phyloP scores from a whole-genome alignment of 2,797 vertebrate species.

The Chrosomus eos region DNA sequence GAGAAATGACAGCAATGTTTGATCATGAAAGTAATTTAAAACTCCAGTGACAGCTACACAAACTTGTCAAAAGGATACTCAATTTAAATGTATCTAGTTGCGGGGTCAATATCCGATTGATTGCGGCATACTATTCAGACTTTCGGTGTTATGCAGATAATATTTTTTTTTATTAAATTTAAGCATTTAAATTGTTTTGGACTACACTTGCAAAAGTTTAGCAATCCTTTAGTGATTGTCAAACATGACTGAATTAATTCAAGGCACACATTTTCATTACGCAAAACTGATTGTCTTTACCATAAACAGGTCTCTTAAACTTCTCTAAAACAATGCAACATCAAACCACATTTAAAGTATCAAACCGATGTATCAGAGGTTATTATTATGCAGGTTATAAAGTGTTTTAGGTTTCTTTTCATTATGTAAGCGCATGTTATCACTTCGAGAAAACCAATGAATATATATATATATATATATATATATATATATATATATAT shows the following conservation, averaged over 20 bases:
- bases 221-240: background rate
- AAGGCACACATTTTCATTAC: background rate
- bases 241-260: background rate
- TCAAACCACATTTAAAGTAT: background rate
- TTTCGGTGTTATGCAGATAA: background rate
- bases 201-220: background rate
- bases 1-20: background rate
- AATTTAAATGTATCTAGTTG: background rate
- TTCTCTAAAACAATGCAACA: background rate
- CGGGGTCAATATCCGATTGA: background rate
- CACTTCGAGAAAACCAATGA: background rate
- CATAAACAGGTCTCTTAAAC: background rate
- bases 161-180: background rate
- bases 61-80: background rate
- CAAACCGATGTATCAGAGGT: background rate
- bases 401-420: background rate
- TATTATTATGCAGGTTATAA: background rate
- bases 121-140: background rate
- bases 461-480: background rate
- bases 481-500: background rate
- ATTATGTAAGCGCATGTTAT: background rate
- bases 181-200: background rate
- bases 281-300: background rate
- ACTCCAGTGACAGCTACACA: background rate
- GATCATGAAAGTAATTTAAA: background rate